A percentile compares a stretch with the other conserved stretches of the same genome.
Evolutionary conservation across 2,888 invertebrate species (phyloP).

Genomic region (Xestia xanthographa): DNA sequence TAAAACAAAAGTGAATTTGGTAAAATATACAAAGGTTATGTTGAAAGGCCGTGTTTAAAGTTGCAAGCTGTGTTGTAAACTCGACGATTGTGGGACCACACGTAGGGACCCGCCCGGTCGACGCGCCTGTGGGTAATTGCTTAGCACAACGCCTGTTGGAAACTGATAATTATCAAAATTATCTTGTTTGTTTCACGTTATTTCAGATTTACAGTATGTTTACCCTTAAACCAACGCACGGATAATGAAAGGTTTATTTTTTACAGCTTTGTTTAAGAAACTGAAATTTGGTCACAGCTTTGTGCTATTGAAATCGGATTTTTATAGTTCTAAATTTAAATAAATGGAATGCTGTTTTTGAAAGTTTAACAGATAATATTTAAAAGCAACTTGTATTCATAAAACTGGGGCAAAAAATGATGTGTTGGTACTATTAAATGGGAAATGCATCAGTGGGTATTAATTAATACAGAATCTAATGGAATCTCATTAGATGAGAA

Average conservation of each 20-base stretch:
- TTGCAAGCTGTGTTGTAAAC: slow-evolving; percentile 57
- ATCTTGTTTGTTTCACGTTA: slow-evolving; percentile 57
- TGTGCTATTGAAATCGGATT: background rate
- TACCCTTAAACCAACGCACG: background rate
- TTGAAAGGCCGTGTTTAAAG: slow-evolving; percentile 64
- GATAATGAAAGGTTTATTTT: background rate
- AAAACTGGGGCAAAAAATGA: background rate
- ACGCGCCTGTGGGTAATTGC: slow-evolving; percentile 73
- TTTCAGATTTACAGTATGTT: slow-evolving; percentile 27
- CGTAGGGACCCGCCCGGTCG: slow-evolving; percentile 33
- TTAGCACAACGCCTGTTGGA: slow-evolving; percentile 68
- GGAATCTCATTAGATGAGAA: background rate
- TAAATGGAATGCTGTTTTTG: slow-evolving; percentile 20
- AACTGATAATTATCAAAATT: slow-evolving; percentile 73
- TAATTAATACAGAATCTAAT: background rate
- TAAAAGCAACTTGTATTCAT: background rate
- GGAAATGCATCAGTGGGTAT: background rate
- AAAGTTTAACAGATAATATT: slow-evolving; percentile 5
- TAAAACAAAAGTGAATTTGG: slow-evolving; percentile 64
- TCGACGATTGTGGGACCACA: slow-evolving; percentile 54
- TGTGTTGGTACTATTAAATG: background rate
- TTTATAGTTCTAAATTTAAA: slow-evolving; percentile 32
- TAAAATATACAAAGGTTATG: slow-evolving; percentile 63
- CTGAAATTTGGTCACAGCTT: background rate
- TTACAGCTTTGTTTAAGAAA: slow-evolving; percentile 20